Evolutionary conservation across 2,797 vertebrate genomes (phyloP), one percentile per base, ranked within the genome.

Genomic region (Squalus acanthias): DNA sequence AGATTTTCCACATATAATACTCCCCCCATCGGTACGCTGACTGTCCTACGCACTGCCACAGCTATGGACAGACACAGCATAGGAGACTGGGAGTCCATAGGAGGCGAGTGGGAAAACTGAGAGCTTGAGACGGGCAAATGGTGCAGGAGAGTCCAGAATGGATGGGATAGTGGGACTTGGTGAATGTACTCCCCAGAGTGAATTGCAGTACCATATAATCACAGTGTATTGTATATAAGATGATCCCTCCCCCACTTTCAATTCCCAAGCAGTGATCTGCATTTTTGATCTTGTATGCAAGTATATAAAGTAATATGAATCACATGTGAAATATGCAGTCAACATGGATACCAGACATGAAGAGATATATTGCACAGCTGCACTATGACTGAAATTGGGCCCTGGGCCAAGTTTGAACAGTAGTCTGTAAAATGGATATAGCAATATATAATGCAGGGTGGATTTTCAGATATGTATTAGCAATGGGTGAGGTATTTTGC

Each of bases 311-410:
- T 76, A 95, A 60, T 95, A 26, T 76, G 94, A 76, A 76, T 95
- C 50, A 76, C 72, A 76, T 95, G 94, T 95, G 94, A 72, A 95
- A 33, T 95, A 76, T 95, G 94, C 69, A 74, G 50, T 60, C 20
- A 74, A 74, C 46, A n/a, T 95, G 50, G 50, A 57, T 53, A 33
- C 69, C 94, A 95, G 94, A 95, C 94, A 74, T 60, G 50, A 46
- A n/a, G 94, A 95, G 93, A 95, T 74, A 50, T 74, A 95, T 76
- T 60, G 70, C 50, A 95, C 94, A 95, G 94, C 94, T 95, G 94
- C 50, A 33, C 13, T 26, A 76, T 76, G 70, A 95, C 72, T 95
- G 15, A 74, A 76, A 17, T 72, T 76, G 70, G 94, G 94, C 69
- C 70, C 94, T 2, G 1, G 2, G 50, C 94, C 94, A 95, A 46